Base-by-base conservation (phyloP, 2,888 invertebrate species). In the Volucella bombylans region DNA sequence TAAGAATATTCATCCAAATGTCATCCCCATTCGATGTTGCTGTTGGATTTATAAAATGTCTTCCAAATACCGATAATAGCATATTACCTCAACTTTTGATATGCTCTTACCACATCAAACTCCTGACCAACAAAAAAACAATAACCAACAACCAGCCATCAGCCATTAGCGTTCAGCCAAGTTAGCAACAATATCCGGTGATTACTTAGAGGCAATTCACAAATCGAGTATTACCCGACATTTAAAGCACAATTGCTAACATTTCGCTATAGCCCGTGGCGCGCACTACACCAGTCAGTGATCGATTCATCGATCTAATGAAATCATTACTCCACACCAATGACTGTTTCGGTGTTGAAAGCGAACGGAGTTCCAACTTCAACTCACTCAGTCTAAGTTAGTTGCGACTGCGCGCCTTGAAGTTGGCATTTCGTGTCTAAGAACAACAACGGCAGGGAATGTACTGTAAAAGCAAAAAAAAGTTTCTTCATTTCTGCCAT, bases 261-360 rank as follows among this genome's bases (percentile, higher is more conserved):
- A 80, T 80, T 83, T 74, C 45, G 69, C 74, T 59, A 65, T 74
- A 54, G 74, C 83, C 74, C 49, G 55, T 65, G 74, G 82, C 59
- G 39, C 59, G 8, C 31, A 31, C 31, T 31, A 31, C 52, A 18
- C 62, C 8, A 8, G 45, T 82, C 8, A 8, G 45, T 82, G 80
- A 83, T 80, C 80, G 80, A 83, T 80, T 83, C 80, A 76, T 83
- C 69, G 74, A 83, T 76, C 74, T 83, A 83, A 83, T 83, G 74
- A 83, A 83, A 83, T 83, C 83, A 83, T 83, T 83, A 80, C 61
- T 80, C 54, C 65, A 64, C 74, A 31, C 31, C 83, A 74, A 57
- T 67, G 74, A 83, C 41, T 68, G 31, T 31, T 47, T 68, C 45
- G 18, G 50, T 52, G 73, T 49, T 61, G 73, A 80, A 80, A 74